These are phyloP conservation scores for Phragmatobia fuliginosa DNA, from an alignment of 2,888 invertebrate genomes.

Conservation along the genomic window DNA sequence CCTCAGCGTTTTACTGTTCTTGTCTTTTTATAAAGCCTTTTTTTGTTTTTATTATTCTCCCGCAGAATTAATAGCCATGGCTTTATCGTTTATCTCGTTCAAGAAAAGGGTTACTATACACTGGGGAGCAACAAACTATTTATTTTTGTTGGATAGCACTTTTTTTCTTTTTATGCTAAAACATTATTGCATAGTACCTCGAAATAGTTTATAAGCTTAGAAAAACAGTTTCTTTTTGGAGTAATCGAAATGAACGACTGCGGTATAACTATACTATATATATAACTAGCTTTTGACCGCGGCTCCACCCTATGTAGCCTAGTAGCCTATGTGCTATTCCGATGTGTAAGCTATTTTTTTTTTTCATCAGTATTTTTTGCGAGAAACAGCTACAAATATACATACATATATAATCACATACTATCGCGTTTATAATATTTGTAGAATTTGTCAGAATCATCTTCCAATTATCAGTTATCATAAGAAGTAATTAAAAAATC, in stretches of 20 bases:
- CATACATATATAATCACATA: too few species aligned
- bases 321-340: too few species aligned
- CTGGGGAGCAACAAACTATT: slow-evolving; percentile 17
- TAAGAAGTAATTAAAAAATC: not conserved
- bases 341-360: too few species aligned
- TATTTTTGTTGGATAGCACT: not conserved
- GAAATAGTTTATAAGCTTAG: not conserved
- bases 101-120: slow-evolving; percentile 39
- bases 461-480: not conserved
- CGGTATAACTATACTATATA: too few species aligned
- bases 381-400: too few species aligned
- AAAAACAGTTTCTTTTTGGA: not conserved
- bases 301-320: too few species aligned
- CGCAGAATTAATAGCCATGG: slow-evolving; percentile 66
- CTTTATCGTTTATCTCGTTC: slow-evolving; percentile 65
- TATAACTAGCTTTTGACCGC: too few species aligned
- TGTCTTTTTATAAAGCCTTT: slow-evolving; percentile 37
- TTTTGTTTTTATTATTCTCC: slow-evolving; percentile 53
- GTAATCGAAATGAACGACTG: not conserved
- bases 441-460: not conserved
- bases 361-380: too few species aligned
- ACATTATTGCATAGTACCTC: not conserved
- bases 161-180: not conserved
- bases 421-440: too few species aligned
- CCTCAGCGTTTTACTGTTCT: slow-evolving; percentile 49